Evolutionary conservation across 2,888 invertebrate genomes (phyloP).

Genomic region (Stenodema calcarata): DNA sequence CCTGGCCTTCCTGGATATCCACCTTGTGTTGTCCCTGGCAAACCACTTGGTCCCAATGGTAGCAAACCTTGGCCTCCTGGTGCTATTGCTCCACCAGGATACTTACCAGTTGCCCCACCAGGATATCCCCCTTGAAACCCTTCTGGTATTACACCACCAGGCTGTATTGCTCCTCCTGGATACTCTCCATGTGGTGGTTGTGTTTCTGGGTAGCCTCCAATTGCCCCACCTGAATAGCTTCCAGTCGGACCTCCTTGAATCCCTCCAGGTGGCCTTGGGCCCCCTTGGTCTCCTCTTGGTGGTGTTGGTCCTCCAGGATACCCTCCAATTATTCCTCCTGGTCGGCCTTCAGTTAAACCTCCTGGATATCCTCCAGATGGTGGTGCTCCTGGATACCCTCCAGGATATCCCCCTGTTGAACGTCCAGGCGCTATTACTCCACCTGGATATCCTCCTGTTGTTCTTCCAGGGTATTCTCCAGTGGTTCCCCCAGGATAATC

Average conservation of each 20-base stretch:
- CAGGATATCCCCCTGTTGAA: conserved; percentile 20
- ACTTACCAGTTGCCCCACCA: conserved; percentile 33
- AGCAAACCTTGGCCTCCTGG: background rate
- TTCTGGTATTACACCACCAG: background rate
- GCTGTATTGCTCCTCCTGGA: conserved; percentile 29
- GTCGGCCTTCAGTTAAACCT: background rate
- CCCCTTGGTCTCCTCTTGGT: conserved; percentile 37
- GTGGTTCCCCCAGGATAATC: conserved; percentile 43
- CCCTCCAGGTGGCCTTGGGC: conserved; percentile 34
- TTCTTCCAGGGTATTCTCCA: conserved; percentile 45
- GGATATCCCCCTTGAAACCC: conserved; percentile 47
- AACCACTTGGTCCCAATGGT: conserved; percentile 47
- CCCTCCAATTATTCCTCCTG: conserved; percentile 28
- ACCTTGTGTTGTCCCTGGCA: conserved; percentile 41
- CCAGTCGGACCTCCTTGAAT: conserved; percentile 44
- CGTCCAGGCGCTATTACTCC: conserved; percentile 21
- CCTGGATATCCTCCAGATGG: conserved; percentile 19
- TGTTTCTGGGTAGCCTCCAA: conserved; percentile 50
- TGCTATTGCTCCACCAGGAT: background rate
- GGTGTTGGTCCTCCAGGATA: conserved; percentile 28
- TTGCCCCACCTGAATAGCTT: conserved; percentile 35
- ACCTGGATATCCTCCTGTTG: conserved; percentile 1
- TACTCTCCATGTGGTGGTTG: conserved; percentile 40
- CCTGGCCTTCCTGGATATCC: conserved; percentile 35
- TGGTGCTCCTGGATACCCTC: conserved; percentile 35